phyloP scores from a whole-genome alignment of 2,888 invertebrate genomes.

The Entomobrya proxima region DNA sequence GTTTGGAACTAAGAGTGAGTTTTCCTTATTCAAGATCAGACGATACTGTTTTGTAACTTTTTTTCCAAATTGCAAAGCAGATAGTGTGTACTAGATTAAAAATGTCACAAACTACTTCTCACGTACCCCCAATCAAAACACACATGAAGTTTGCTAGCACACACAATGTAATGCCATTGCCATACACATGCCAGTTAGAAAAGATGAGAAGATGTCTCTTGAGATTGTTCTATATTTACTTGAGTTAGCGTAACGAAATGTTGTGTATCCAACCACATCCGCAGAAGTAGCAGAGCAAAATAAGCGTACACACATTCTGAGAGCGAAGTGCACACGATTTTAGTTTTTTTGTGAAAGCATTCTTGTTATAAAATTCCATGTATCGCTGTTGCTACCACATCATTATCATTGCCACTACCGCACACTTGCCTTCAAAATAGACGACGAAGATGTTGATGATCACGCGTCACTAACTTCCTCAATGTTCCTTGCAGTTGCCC shows the following conservation, averaged over 20 bases:
- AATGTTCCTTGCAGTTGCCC: slow-evolving; percentile 13
- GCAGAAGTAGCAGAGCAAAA: background rate
- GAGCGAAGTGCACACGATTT: too few relatives aligned
- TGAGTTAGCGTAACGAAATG: slow-evolving; percentile 19
- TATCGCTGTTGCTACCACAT: too few relatives aligned
- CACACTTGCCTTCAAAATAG: background rate
- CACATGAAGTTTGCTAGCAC: too few relatives aligned
- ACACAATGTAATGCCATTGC: too few relatives aligned
- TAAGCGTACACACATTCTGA: too few relatives aligned
- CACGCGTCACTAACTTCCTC: slow-evolving; percentile 43
- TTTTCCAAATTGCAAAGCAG: background rate
- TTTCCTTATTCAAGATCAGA: background rate
- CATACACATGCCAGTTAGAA: too few relatives aligned
- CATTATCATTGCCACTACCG: background rate
- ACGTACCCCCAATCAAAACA: slow-evolving; percentile 23
- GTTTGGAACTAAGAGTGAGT: too few relatives aligned
- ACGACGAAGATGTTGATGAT: background rate
- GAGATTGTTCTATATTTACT: slow-evolving; percentile 9
- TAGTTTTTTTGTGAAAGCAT: too few relatives aligned
- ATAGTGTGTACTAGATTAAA: too few relatives aligned
- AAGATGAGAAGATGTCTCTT: background rate
- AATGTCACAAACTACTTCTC: background rate
- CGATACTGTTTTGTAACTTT: too few relatives aligned
- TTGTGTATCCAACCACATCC: background rate
- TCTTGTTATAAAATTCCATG: too few relatives aligned